Conservation (phyloP, 2,888 invertebrate genomes). For the Crepidodera aurea region DNA sequence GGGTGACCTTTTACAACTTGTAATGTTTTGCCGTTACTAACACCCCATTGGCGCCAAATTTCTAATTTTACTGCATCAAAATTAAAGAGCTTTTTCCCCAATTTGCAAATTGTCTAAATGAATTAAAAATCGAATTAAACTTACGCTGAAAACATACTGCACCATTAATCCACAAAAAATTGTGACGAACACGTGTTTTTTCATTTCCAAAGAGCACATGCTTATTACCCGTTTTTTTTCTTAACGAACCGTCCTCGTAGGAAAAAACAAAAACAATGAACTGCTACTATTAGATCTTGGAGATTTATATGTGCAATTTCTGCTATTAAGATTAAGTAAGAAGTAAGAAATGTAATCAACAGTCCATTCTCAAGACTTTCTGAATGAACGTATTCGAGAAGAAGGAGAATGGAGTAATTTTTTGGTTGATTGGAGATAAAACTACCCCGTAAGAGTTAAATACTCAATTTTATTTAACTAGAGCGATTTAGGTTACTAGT, state of each 20-base stretch:
- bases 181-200: constrained; percentile 46
- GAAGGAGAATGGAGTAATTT: neutral
- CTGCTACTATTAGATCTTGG: constrained; percentile 35
- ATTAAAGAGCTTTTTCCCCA: too few relatives aligned
- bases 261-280: constrained; percentile 39
- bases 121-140: too few relatives aligned
- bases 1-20: too few relatives aligned
- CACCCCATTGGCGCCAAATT: too few relatives aligned
- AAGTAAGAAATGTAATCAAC: constrained; percentile 32
- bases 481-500: too few relatives aligned
- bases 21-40: too few relatives aligned
- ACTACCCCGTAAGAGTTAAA: neutral
- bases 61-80: too few relatives aligned
- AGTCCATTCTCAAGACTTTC: constrained; percentile 38
- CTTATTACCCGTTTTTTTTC: neutral
- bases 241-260: constrained; percentile 3
- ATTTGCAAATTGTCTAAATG: too few relatives aligned
- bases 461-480: too few relatives aligned
- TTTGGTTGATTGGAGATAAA: neutral
- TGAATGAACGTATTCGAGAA: constrained; percentile 19
- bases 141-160: constrained; percentile 53
- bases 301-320: constrained; percentile 54
- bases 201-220: constrained; percentile 40
- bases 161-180: constrained; percentile 54
- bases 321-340: constrained; percentile 54